Percentiles rank a stretch among this genome's conserved stretches.
phyloP scores from a whole-genome alignment of 2,113 vertebrate species.

The Myrmecobius fasciatus region DNA sequence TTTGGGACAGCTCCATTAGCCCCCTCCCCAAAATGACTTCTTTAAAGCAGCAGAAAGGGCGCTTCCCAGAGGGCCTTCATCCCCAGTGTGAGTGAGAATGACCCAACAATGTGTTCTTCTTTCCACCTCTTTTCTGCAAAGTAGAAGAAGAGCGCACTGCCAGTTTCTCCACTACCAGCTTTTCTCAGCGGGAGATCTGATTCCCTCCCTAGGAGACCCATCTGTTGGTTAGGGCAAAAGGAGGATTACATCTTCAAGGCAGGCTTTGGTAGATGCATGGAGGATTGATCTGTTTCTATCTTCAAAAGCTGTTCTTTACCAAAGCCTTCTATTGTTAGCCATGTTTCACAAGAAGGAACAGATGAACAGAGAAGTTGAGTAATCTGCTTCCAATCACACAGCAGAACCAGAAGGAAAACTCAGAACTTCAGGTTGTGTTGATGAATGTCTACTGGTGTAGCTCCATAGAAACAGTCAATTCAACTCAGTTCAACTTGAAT shows the following conservation, averaged over 20 bases:
- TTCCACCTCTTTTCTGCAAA: conserved; percentile 33
- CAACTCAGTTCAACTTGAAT: not conserved
- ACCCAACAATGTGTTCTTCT: not conserved
- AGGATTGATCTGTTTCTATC: not conserved
- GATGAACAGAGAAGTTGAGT: conserved; percentile 4
- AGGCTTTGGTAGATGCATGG: not conserved
- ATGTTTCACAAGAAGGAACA: conserved; percentile 2
- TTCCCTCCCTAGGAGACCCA: not conserved
- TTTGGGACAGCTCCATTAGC: not conserved
- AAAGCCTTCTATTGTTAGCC: not conserved
- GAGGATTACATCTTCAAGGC: not conserved
- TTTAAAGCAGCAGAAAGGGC: not conserved
- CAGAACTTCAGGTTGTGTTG: not conserved
- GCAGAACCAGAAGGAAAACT: not conserved
- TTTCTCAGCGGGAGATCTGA: not conserved
- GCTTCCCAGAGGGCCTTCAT: not conserved
- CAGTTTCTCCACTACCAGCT: not conserved
- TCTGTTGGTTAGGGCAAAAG: not conserved
- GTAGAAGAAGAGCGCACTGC: not conserved
- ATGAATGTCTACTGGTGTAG: not conserved
- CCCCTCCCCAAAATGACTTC: not conserved
- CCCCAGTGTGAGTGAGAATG: not conserved
- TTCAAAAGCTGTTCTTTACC: conserved; percentile 11
- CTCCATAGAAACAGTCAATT: not conserved
- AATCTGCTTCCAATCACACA: not conserved